These are phyloP conservation scores for Toxonevra muliebris DNA, from an alignment of 2,888 invertebrate genomes.

Conservation along the genomic window DNA sequence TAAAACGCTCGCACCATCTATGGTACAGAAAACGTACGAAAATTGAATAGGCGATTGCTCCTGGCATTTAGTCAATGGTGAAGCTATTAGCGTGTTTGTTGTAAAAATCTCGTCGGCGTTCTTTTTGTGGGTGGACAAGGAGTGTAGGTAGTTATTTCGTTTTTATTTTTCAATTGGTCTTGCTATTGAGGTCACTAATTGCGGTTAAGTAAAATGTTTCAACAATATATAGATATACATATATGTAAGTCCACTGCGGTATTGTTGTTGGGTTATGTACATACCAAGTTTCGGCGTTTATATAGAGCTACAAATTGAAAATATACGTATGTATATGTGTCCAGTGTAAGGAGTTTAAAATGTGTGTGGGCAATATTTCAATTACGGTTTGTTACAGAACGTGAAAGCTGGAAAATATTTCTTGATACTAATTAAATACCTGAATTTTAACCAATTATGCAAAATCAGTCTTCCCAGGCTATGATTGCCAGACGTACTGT, in stretches of 20 bases:
- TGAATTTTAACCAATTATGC: too few relatives aligned
- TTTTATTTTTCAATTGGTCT: constrained; percentile 31
- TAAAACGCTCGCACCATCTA: constrained; percentile 2
- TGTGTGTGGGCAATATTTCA: too few relatives aligned
- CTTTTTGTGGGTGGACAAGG: neutral
- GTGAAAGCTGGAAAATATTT: too few relatives aligned
- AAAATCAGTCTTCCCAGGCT: too few relatives aligned
- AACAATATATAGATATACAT: constrained; percentile 39
- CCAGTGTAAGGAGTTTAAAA: too few relatives aligned
- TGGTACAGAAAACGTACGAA: constrained; percentile 1
- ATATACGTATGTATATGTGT: too few relatives aligned
- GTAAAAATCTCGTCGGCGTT: constrained; percentile 3
- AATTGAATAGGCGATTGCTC: constrained; percentile 19
- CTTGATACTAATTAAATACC: too few relatives aligned
- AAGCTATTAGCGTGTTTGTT: constrained; percentile 39
- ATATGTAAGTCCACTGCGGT: neutral
- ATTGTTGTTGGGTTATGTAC: neutral
- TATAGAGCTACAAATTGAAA: neutral
- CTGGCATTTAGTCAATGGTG: constrained; percentile 38
- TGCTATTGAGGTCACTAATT: constrained; percentile 44
- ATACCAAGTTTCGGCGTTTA: too few relatives aligned
- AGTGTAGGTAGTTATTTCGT: neutral
- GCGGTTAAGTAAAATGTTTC: constrained; percentile 44
- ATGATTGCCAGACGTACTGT: too few relatives aligned
- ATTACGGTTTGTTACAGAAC: too few relatives aligned